Evolutionary conservation across 2,888 invertebrate species (phyloP), one percentile per base, ranked within the genome.

Genomic region (Caprella mutica): DNA sequence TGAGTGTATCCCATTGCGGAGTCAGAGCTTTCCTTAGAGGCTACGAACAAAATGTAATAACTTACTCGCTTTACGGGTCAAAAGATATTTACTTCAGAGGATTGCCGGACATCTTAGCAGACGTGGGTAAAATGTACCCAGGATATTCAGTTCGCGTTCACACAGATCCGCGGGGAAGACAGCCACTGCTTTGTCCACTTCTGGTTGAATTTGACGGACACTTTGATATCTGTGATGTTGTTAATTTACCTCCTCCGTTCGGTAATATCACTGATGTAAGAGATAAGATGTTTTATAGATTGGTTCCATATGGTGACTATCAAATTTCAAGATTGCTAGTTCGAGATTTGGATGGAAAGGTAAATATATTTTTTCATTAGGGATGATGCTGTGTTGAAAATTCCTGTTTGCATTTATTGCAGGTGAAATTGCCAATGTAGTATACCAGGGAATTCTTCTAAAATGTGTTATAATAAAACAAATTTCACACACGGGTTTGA

Each of bases 61-160:
- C 65, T 2, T 67, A 59, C 44, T 56, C 66, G 9, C 52, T 66
- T 14, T 67, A 61, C 42, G 66, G 66, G 9, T 21, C 48, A n/a
- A 21, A 55, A 12, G n/a, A 30, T 19, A 42, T 42, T 35, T 52
- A 33, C 24, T 23, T 44, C 33, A 27, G 55, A 38, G 58, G 50
- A 39, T 1, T 42, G 35, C 24, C 48, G 9, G 9, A 21, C 24
- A 19, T 30, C 24, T n/a, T 38, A 29, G 35, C 27, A 39, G 30
- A 53, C 43, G 40, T 55, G 40, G 14, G 6, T n/a, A 52, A 14
- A 12, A n/a, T 54, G 12, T 61, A 61, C 26, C 58, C 59, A 9
- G 65, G 61, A 14, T 66, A 65, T 65, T 27, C 44, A 8, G 56
- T 66, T 42, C 55, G 66, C 8, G 40, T 66, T n/a, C 63, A 66